These are phyloP conservation scores for Cacoxenus indagator DNA, from an alignment of 2,888 invertebrate species.

Conservation along the genomic window DNA sequence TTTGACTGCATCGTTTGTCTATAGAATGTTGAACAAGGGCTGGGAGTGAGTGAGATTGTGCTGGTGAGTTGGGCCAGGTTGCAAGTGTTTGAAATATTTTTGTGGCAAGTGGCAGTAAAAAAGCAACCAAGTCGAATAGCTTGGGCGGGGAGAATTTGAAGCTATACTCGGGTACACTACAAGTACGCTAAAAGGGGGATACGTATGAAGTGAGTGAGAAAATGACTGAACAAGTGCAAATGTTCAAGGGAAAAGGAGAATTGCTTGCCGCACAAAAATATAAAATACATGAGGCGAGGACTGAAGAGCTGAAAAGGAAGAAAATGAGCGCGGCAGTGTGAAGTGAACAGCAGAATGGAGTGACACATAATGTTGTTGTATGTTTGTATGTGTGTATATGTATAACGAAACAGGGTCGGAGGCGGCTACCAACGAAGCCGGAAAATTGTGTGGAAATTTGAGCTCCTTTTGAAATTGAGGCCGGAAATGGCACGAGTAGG, in stretches of 20 bases:
- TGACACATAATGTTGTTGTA: neutral
- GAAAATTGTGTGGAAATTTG: constrained; percentile 62
- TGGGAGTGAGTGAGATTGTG: neutral
- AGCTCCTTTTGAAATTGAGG: constrained; percentile 64
- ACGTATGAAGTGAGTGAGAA: constrained; percentile 39
- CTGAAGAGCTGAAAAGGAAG: constrained; percentile 15
- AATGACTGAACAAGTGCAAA: constrained; percentile 59
- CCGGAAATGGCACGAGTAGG: constrained; percentile 54
- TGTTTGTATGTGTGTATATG: neutral
- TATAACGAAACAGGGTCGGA: neutral
- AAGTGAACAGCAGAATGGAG: constrained; percentile 26
- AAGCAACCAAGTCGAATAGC: constrained; percentile 27
- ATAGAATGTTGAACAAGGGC: constrained; percentile 19
- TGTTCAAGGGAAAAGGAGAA: constrained; percentile 25
- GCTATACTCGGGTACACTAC: neutral
- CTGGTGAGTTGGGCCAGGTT: constrained; percentile 26
- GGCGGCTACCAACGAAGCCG: constrained; percentile 58
- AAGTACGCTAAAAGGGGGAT: neutral
- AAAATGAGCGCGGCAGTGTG: constrained; percentile 22
- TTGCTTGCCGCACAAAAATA: constrained; percentile 50
- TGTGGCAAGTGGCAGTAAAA: constrained; percentile 53
- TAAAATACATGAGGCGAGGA: constrained; percentile 40
- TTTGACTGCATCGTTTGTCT: too few species aligned
- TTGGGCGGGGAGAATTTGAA: neutral
- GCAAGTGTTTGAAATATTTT: constrained; percentile 63